Base-by-base conservation (phyloP, 2,113 vertebrate genomes). In the Tachycineta bicolor region DNA sequence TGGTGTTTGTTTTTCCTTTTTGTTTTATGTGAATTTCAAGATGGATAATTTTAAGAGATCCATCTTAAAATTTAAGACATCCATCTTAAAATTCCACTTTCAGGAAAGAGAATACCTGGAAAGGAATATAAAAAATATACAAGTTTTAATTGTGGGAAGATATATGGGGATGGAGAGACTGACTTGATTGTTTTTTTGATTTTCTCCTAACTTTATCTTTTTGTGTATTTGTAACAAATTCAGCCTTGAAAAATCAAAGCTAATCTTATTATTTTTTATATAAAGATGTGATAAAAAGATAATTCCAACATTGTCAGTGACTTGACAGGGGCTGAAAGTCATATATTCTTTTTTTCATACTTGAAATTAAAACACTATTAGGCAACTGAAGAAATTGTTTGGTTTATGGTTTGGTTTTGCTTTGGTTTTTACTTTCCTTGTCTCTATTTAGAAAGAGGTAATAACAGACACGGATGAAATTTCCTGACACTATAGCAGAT, bases 401-500 rank as follows among this genome's bases (percentile, higher is more conserved):
- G 7, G 3, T 41, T 91, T 87, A 33, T 58, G 23, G 3, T 33
- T 43, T 14, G 41, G 41, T 43, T 43, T 43, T 58, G 23, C 3
- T 33, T 43, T 21, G 1, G 0, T 15, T 49, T n/a, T 49, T 14
- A 4, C 9, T 55, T 16, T 3, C 10, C 29, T 26, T n/a, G 31
- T 22, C 5, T 79, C 21, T 29, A 2, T 39, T 77, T 33, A 79
- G 49, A n/a, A 83, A 80, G 19, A 73, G 4, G 34, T 52, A 85
- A 29, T 31, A 83, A 26, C 6, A 67, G 10, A 12, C 1, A 4
- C 5, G 14, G 4, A 29, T 56, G 18, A 41, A 52, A 73, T 59
- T 65, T 87, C 6, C 33, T 86, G 80, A 60, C 10, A 81, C 3
- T 37, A 15, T 11, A 77, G 24, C 8, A 77, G 33, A 29, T 67